These are phyloP conservation scores for Agapornis roseicollis DNA, from an alignment of 2,113 vertebrate species.

Conservation along the genomic window DNA sequence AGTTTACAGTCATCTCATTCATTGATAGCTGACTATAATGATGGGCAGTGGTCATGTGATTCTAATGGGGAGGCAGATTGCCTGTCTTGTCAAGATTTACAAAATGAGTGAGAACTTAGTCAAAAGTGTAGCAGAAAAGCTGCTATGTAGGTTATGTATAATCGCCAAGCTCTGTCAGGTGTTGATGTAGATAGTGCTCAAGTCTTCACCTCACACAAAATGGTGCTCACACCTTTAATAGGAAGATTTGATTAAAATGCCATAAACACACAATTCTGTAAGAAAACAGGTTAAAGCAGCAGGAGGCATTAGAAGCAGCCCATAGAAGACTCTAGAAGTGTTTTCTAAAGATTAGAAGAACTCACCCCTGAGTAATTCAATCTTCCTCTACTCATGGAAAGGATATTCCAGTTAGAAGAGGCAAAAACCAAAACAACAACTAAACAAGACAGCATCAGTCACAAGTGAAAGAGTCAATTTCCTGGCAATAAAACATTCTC, in stretches of 20 bases:
- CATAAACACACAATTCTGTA: background rate
- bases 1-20: slow-evolving; percentile 4
- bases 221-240: slow-evolving; percentile 36
- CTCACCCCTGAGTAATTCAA: background rate
- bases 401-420: background rate
- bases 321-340: background rate
- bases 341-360: slow-evolving; percentile 17
- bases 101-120: slow-evolving; percentile 26
- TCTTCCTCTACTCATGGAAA: background rate
- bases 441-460: background rate
- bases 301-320: background rate
- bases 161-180: slow-evolving; percentile 18
- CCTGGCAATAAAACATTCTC: background rate
- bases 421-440: background rate
- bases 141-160: slow-evolving; percentile 55
- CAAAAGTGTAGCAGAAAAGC: slow-evolving; percentile 39
- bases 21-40: background rate
- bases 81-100: slow-evolving; percentile 16
- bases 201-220: slow-evolving; percentile 13
- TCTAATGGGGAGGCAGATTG: background rate
- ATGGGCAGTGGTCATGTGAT: background rate
- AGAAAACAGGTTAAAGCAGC: slow-evolving; percentile 17
- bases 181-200: slow-evolving; percentile 22
- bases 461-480: background rate
- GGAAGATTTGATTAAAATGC: slow-evolving; percentile 35